A percentile compares a stretch with the other conserved stretches of the same genome.
Evolutionary conservation across 1,140 invertebrate species (phyloP).

Genomic region (Hylyphantes graminicola): DNA sequence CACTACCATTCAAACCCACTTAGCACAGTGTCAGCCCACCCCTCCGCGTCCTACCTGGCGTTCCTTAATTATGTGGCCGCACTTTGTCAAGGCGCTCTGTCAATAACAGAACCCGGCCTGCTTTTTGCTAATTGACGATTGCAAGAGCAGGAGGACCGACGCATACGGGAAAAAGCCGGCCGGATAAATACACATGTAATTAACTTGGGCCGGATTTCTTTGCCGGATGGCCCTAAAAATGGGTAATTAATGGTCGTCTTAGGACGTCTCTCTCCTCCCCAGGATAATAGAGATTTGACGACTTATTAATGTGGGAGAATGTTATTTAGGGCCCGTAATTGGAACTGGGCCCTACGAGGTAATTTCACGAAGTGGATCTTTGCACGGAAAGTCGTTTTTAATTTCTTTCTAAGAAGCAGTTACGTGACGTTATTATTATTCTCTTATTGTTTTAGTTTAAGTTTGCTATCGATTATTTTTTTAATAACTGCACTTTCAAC

Average conservation of each 20-base stretch:
- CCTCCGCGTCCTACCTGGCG: slow-evolving; percentile 12
- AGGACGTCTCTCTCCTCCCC: neutral
- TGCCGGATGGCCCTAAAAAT: neutral
- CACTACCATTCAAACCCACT: no score
- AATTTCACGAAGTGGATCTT: no score
- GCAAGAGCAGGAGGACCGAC: slow-evolving; percentile 18
- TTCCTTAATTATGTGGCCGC: slow-evolving; percentile 51
- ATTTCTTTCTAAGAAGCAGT: no score
- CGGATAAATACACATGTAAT: slow-evolving; percentile 23
- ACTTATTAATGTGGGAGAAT: slow-evolving; percentile 32
- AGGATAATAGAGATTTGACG: slow-evolving; percentile 32
- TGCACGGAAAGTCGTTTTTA: no score
- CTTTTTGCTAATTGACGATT: slow-evolving; percentile 58
- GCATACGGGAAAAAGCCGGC: slow-evolving; percentile 26
- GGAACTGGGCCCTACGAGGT: no score
- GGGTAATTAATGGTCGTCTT: slow-evolving; percentile 41
- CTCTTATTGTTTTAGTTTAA: no score
- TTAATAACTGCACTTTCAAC: no score
- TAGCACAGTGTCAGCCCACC: no score
- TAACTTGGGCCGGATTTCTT: slow-evolving; percentile 40
- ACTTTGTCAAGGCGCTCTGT: slow-evolving; percentile 53
- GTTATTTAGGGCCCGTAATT: slow-evolving; percentile 16
- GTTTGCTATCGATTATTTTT: no score
- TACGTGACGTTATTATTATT: no score
- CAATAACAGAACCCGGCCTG: slow-evolving; percentile 48